Base-by-base conservation (phyloP, 2,888 invertebrate genomes). In the Proisotoma minuta region DNA sequence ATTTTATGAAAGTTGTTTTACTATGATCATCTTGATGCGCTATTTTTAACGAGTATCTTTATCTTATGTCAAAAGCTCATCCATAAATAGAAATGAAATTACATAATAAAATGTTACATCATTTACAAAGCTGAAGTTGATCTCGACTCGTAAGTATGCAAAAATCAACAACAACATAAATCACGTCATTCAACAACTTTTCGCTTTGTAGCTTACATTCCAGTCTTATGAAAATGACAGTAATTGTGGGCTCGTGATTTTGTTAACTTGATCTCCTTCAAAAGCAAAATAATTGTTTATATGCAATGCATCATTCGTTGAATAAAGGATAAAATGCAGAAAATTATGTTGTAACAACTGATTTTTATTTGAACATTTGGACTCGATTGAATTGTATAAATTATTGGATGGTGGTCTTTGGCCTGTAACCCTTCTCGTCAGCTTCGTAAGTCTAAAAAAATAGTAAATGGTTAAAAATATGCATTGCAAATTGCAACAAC, bases 371-470 rank as follows among this genome's bases (percentile, higher is more conserved):
- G 34, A 34, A 8, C 8, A 34, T 10, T 34, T 15, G 15, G 34
- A 34, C 34, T 8, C 5, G 5, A 8, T 12, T 20, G n/a, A 34
- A 34, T 34, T 34, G 8, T 34, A 15, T 10, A 8, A 34, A 34
- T 34, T 34, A 18, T 26, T 20, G 52, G 59, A 57, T 24, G 63
- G 63, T 60, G 57, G 60, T 60, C 60, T 63, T 63, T 3, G 63
- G 57, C 10, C 60, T 50, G 60, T 63, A 63, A 29, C 63, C 63
- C 26, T 48, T 50, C 43, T 63, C 60, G 28, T 63, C 63, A 48
- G 47, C 28, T 18, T 50, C 51, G 53, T 63, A 63, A 28, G 63
- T 63, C 20, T 60, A 59, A 48, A 59, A 57, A 49, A 63, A 10
- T 34, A 34, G 34, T 15, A 10, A 34, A 34, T 34, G 8, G 34